Base-by-base conservation (phyloP, 2,888 invertebrate genomes). In the Parnassius apollo region DNA sequence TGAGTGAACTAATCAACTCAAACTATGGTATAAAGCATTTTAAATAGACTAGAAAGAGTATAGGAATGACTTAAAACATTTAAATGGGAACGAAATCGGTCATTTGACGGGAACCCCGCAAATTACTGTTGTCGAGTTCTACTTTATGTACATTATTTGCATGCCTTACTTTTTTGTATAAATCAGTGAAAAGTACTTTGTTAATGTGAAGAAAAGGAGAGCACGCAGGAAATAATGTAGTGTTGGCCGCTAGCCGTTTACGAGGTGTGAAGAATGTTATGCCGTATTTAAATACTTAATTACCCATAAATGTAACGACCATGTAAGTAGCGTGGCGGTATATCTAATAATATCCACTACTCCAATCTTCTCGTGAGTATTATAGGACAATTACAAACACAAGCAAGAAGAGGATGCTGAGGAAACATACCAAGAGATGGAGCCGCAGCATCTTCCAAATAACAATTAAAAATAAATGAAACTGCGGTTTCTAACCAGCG, bases 141-240 rank as follows among this genome's bases (percentile, higher is more conserved):
- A 59, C 50, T 59, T 58, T 56, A 63, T 59, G 59, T 55, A 42
- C 49, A 62, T 59, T 63, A 63, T 63, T 59, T 63, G 62, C 58
- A 59, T 63, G 56, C 50, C 57, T 48, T 42, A 48, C 52, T 50
- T 53, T 59, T 59, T 59, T 63, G 54, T 44, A 35, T 55, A 45
- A 59, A 59, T 51, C 55, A 45, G 58, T 42, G 45, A 51, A 56
- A 50, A 50, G 51, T 59, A 59, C 55, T 22, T 55, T 10, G 46
- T 48, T 62, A 25, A 62, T 55, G 55, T 12, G 59, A 10, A 55
- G 55, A 55, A 63, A 63, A 63, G 35, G 55, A 55, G 62, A 63
- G 51, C 62, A 50, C 35, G 13, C 22, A 45, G 50, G 57, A 62
- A 52, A 62, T 54, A 50, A 42, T 42, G 13, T 4, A 42, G 46